Evolutionary conservation across 1,140 invertebrate species (phyloP).

Genomic region (Thaumetopoea pityocampa): DNA sequence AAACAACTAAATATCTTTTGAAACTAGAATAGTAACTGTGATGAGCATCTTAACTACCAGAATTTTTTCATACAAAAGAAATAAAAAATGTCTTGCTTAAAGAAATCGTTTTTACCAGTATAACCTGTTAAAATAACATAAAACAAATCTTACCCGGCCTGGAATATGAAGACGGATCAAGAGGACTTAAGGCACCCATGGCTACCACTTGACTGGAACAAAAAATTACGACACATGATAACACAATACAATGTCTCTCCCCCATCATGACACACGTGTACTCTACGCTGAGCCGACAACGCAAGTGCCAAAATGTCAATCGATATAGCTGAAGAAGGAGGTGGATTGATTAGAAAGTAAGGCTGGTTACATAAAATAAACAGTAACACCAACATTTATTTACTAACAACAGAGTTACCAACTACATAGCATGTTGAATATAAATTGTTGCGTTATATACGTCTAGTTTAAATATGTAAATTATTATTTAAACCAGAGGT

Average conservation of each 20-base stretch:
- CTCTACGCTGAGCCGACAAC: neutral
- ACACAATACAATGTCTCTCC: conserved; percentile 1
- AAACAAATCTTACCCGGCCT: conserved; percentile 44
- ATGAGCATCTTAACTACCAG: too few species aligned
- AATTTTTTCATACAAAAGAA: too few species aligned
- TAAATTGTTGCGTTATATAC: too few species aligned
- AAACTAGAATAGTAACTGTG: too few species aligned
- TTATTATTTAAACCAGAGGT: too few species aligned
- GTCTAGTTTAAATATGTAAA: too few species aligned
- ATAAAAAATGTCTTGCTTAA: too few species aligned
- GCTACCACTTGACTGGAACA: conserved; percentile 41
- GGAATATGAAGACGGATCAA: conserved; percentile 65
- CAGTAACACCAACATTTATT: neutral
- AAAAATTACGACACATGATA: conserved; percentile 18
- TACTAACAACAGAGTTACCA: too few species aligned
- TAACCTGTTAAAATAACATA: too few species aligned
- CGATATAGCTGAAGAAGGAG: neutral
- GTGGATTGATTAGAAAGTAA: conserved; percentile 14
- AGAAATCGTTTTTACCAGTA: neutral
- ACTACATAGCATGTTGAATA: too few species aligned
- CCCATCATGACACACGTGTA: conserved; percentile 7
- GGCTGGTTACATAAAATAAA: neutral
- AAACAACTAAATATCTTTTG: too few species aligned
- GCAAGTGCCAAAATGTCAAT: conserved; percentile 4
- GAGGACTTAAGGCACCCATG: conserved; percentile 60